Conservation (phyloP, 2,888 invertebrate genomes). For the Platycheirus rosarum region DNA sequence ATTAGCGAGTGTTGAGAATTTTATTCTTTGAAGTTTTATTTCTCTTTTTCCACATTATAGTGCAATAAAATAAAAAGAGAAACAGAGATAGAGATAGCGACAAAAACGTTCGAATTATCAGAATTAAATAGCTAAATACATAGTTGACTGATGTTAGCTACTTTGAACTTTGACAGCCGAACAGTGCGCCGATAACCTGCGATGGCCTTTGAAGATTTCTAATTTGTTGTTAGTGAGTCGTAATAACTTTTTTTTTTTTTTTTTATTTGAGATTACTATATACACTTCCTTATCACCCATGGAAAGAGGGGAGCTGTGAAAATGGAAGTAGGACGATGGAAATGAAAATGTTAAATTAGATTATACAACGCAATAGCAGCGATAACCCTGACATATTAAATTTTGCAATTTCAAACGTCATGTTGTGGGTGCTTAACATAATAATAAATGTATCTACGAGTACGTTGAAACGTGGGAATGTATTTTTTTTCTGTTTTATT, state of each 20-base stretch:
- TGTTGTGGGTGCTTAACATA: too few species aligned
- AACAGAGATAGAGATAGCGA: not conserved
- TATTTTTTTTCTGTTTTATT: not conserved
- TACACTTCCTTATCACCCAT: slow-evolving; percentile 3
- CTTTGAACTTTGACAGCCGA: slow-evolving; percentile 39
- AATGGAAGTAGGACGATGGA: slow-evolving; percentile 16
- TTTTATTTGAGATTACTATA: not conserved
- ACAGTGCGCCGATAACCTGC: slow-evolving; percentile 30
- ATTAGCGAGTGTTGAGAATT: slow-evolving; percentile 3
- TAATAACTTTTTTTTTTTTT: slow-evolving; percentile 46
- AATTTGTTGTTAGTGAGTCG: slow-evolving; percentile 43
- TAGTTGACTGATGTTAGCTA: slow-evolving; percentile 50
- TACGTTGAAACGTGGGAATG: slow-evolving; percentile 2
- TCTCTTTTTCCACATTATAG: slow-evolving; percentile 29
- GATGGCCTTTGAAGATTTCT: slow-evolving; percentile 31
- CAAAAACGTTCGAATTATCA: slow-evolving; percentile 1
- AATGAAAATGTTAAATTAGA: slow-evolving; percentile 14
- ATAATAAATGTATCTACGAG: too few species aligned
- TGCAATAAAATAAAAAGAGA: slow-evolving; percentile 9
- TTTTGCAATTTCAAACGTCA: slow-evolving; percentile 28
- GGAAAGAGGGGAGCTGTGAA: not conserved
- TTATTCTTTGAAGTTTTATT: slow-evolving; percentile 13
- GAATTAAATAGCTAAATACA: slow-evolving; percentile 20
- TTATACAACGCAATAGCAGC: slow-evolving; percentile 20
- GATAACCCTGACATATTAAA: slow-evolving; percentile 54